phyloP scores from a whole-genome alignment of 1,140 invertebrate species.

The Spodoptera litura region DNA sequence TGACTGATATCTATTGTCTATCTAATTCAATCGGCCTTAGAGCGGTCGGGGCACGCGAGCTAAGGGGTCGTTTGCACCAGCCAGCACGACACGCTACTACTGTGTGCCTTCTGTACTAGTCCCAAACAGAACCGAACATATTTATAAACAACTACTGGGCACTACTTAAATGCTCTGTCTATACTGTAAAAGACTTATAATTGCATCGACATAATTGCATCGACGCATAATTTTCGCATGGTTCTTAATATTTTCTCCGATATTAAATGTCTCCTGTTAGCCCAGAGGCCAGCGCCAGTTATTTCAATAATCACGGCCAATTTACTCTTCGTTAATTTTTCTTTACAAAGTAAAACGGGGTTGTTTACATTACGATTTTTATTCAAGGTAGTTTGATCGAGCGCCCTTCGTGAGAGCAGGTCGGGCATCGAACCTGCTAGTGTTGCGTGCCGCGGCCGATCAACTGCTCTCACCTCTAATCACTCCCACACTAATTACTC shows the following conservation, averaged over 20 bases:
- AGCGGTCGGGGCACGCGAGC: slow-evolving; percentile 64
- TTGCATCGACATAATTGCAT: slow-evolving; percentile 1
- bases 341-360: slow-evolving; percentile 47
- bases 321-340: slow-evolving; percentile 34
- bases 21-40: slow-evolving; percentile 70
- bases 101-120: slow-evolving; percentile 26
- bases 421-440: slow-evolving; percentile 66
- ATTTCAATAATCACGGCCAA: slow-evolving; percentile 31
- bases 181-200: not conserved
- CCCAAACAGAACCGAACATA: slow-evolving; percentile 23
- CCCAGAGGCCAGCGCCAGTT: not conserved
- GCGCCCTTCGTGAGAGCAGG: slow-evolving; percentile 63
- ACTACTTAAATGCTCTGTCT: not conserved
- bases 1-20: slow-evolving; percentile 70
- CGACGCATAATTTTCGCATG: not conserved
- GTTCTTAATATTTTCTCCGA: not conserved
- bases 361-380: slow-evolving; percentile 54
- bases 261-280: not conserved
- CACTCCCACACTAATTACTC: slow-evolving; percentile 72
- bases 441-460: slow-evolving; percentile 69
- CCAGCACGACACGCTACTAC: slow-evolving; percentile 50
- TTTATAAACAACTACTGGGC: not conserved
- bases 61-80: slow-evolving; percentile 60
- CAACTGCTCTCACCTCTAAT: slow-evolving; percentile 69
- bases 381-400: slow-evolving; percentile 42